Conservation (phyloP, 2,888 invertebrate genomes). For the Pristionchus maxplancki region DNA sequence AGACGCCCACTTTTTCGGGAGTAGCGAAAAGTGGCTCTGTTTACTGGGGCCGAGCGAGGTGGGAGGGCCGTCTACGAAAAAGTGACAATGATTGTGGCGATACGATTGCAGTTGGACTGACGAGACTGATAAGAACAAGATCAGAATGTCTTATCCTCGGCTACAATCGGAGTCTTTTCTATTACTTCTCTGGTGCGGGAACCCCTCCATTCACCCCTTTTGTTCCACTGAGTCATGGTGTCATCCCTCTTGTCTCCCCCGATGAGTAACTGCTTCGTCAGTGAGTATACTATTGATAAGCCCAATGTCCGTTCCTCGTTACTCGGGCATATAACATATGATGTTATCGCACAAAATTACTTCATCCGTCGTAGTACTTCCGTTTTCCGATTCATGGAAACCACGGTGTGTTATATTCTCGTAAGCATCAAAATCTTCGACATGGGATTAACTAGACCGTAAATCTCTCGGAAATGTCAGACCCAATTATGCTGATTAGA, state of each 20-base stretch:
- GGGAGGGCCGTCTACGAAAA: neutral
- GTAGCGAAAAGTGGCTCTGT: slow-evolving; percentile 11
- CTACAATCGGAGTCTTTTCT: too few species aligned
- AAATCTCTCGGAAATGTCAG: neutral
- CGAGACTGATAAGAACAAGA: neutral
- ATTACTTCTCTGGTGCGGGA: neutral
- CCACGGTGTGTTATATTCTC: too few species aligned
- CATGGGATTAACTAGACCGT: neutral
- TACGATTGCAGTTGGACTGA: neutral
- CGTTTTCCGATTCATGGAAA: too few species aligned
- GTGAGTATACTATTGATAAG: neutral
- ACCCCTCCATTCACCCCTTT: neutral
- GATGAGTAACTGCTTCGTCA: neutral
- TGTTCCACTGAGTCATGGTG: neutral
- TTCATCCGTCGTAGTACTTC: too few species aligned
- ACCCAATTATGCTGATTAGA: neutral
- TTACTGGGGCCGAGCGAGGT: neutral
- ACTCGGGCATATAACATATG: too few species aligned
- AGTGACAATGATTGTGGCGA: neutral
- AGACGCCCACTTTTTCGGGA: slow-evolving; percentile 22
- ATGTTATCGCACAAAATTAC: too few species aligned
- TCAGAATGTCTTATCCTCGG: too few species aligned
- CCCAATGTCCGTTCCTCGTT: neutral
- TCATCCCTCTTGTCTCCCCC: neutral
- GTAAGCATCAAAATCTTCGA: too few species aligned